These are phyloP conservation scores for Cyprinodon brontotheroides DNA, from an alignment of 2,113 vertebrate genomes.

Conservation along the genomic window DNA sequence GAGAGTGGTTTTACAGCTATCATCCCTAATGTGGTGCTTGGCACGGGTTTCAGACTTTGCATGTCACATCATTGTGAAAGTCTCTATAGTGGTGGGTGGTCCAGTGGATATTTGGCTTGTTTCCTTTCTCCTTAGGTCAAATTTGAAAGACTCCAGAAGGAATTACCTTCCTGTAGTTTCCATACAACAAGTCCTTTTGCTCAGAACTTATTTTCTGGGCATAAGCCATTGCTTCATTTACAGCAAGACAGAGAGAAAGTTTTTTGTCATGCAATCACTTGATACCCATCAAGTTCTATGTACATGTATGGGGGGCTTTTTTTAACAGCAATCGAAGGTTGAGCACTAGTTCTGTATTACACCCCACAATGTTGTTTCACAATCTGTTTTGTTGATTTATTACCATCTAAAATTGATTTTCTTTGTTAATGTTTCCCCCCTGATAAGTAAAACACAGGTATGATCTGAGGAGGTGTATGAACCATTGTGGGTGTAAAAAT, in stretches of 20 bases:
- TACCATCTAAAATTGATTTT: too few species aligned
- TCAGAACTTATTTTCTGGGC: not conserved
- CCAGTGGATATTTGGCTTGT: slow-evolving; percentile 25
- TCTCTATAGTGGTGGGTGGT: slow-evolving; percentile 52
- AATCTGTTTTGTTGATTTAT: too few species aligned
- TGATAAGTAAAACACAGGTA: too few species aligned
- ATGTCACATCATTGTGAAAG: slow-evolving; percentile 43
- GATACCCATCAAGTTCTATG: too few species aligned
- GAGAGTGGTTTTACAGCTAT: slow-evolving; percentile 42
- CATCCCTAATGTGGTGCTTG: slow-evolving; percentile 46
- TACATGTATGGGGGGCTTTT: too few species aligned
- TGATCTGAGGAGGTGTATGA: too few species aligned
- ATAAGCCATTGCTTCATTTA: not conserved
- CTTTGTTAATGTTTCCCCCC: too few species aligned
- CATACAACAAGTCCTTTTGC: slow-evolving; percentile 3
- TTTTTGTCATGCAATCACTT: too few species aligned
- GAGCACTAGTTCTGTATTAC: too few species aligned
- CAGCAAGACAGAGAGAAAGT: not conserved
- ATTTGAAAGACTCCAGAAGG: not conserved
- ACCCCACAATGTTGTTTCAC: too few species aligned
- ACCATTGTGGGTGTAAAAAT: too few species aligned
- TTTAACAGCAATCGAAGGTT: too few species aligned
- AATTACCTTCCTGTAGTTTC: slow-evolving; percentile 15
- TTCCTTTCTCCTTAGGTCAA: slow-evolving; percentile 1
- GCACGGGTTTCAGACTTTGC: slow-evolving; percentile 26